phyloP scores from a whole-genome alignment of 1,140 invertebrate genomes.

The silkworm (Bombyx mori) region DNA sequence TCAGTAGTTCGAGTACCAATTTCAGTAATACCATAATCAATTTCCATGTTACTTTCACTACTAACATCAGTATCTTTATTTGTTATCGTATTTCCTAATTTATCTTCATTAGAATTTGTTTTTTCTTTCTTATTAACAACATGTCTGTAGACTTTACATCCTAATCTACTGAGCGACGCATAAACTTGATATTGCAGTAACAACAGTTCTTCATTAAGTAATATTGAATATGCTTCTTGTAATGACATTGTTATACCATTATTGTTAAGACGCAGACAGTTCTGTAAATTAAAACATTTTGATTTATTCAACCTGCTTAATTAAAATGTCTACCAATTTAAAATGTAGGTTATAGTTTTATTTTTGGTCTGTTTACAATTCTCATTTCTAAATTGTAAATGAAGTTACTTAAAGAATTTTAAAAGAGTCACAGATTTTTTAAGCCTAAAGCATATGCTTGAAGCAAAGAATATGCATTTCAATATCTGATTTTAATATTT shows the following conservation, averaged over 20 bases:
- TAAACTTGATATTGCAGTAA: slow-evolving; percentile 75
- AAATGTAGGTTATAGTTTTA: no score
- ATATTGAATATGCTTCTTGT: slow-evolving; percentile 74
- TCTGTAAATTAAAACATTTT: slow-evolving; percentile 59
- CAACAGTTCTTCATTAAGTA: slow-evolving; percentile 64
- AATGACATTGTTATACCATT: slow-evolving; percentile 72
- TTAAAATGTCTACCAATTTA: no score
- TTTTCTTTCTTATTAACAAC: slow-evolving; percentile 7
- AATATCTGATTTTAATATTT: background rate
- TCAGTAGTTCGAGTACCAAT: no score
- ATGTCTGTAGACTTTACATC: slow-evolving; percentile 67
- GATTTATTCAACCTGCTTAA: no score
- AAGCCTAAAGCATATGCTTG: no score
- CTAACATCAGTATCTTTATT: background rate
- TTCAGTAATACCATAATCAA: background rate
- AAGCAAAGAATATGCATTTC: background rate
- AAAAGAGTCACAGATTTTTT: no score
- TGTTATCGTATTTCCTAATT: background rate
- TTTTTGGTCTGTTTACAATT: background rate
- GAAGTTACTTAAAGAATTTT: no score
- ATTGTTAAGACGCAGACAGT: slow-evolving; percentile 71
- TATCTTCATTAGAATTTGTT: background rate
- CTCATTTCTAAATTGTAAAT: background rate
- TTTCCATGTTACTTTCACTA: background rate
- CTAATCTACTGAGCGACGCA: slow-evolving; percentile 72